Evolutionary conservation across 2,113 vertebrate genomes (phyloP).

Genomic region (Hippopotamus amphibius): DNA sequence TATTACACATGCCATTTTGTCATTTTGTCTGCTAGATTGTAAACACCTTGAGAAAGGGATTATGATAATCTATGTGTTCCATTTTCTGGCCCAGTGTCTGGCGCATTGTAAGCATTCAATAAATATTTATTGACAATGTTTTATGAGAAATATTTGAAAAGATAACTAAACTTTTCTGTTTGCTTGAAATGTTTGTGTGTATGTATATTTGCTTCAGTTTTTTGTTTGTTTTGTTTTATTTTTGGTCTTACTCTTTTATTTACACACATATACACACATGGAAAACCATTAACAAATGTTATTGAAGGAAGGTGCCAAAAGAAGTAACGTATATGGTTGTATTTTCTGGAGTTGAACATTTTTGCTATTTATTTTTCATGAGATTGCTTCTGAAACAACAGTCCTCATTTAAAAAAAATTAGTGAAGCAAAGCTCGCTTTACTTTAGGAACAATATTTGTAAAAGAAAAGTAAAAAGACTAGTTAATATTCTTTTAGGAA

Average conservation of each 20-base stretch:
- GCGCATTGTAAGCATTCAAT: background rate
- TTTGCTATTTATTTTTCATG: background rate
- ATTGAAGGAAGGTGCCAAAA: background rate
- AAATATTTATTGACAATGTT: slow-evolving; percentile 7
- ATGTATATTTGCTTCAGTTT: background rate
- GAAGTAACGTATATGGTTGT: background rate
- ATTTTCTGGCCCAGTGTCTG: background rate
- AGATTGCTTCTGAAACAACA: background rate
- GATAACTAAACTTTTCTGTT: background rate
- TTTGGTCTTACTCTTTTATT: background rate
- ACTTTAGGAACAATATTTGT: background rate
- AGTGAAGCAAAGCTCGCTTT: background rate
- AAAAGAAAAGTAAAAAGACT: background rate
- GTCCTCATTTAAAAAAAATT: background rate
- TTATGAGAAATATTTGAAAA: background rate
- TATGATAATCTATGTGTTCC: background rate
- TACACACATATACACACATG: background rate
- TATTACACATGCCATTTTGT: background rate
- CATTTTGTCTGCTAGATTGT: background rate
- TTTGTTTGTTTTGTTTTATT: background rate
- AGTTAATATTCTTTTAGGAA: slow-evolving; percentile 53
- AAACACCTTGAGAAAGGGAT: background rate
- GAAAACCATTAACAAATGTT: slow-evolving; percentile 34
- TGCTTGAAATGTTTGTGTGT: background rate
- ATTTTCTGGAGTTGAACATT: background rate